phyloP scores from a whole-genome alignment of 2,113 vertebrate genomes.

The Greenwoodochromis staneri region DNA sequence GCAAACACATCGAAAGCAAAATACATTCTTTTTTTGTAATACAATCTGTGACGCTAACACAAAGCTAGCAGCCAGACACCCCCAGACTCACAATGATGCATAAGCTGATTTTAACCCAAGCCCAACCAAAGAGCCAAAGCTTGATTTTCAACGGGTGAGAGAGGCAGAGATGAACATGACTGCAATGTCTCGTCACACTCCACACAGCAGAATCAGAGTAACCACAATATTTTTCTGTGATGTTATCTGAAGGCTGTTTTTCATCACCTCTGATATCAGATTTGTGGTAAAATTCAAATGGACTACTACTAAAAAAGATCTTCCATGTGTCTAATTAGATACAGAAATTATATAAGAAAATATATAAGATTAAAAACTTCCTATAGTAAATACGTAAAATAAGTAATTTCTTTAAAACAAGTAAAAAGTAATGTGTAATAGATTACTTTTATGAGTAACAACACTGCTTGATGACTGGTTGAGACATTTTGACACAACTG shows the following conservation, averaged over 20 bases:
- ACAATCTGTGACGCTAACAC: not conserved
- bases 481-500: not conserved
- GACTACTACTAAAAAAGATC: not conserved
- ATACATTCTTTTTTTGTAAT: not conserved
- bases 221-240: not conserved
- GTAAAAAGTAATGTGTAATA: not conserved
- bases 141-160: not conserved
- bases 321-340: not conserved
- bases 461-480: not conserved
- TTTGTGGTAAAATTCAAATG: not conserved
- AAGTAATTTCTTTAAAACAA: not conserved
- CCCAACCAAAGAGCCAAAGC: not conserved
- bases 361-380: not conserved
- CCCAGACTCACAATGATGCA: not conserved
- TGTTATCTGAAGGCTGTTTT: not conserved
- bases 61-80: not conserved
- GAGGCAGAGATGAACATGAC: not conserved
- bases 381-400: not conserved
- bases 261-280: not conserved
- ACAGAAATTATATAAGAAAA: not conserved
- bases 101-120: not conserved
- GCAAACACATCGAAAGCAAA: not conserved
- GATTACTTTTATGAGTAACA: not conserved
- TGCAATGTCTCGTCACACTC: not conserved
- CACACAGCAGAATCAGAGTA: not conserved